Evolutionary conservation across 2,113 vertebrate species (phyloP).

Genomic region (Lagenorhynchus albirostris): DNA sequence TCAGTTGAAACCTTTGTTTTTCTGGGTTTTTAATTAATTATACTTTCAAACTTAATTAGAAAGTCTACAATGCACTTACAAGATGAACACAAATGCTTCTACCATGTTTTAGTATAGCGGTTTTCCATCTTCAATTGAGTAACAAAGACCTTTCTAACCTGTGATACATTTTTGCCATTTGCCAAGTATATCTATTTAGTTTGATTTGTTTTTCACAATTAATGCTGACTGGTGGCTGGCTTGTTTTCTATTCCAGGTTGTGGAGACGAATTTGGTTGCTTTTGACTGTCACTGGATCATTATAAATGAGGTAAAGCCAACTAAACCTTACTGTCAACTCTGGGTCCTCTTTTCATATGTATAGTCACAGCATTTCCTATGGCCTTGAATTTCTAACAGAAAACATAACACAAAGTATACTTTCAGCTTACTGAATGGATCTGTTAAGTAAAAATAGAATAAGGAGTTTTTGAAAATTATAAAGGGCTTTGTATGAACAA

Average conservation of each 20-base stretch:
- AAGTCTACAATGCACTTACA: not conserved
- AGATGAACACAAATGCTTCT: slow-evolving; percentile 38
- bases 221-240: slow-evolving; percentile 77
- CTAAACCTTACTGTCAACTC: slow-evolving; percentile 29
- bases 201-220: slow-evolving; percentile 58
- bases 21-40: not conserved
- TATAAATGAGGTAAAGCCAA: slow-evolving; percentile 95
- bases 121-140: slow-evolving; percentile 57
- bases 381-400: slow-evolving; percentile 68
- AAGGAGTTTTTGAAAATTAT: not conserved
- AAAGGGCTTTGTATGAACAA: slow-evolving; percentile 33
- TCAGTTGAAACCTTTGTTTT: slow-evolving; percentile 48
- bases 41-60: slow-evolving; percentile 67
- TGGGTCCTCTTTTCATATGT: slow-evolving; percentile 58
- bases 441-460: slow-evolving; percentile 63
- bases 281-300: slow-evolving; percentile 99
- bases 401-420: slow-evolving; percentile 61
- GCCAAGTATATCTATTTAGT: slow-evolving; percentile 34
- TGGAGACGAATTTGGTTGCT: slow-evolving; percentile 98
- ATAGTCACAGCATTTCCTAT: slow-evolving; percentile 35
- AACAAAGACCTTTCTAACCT: slow-evolving; percentile 28
- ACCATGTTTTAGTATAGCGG: slow-evolving; percentile 22
- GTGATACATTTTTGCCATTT: slow-evolving; percentile 54
- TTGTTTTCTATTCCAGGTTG: slow-evolving; percentile 91
- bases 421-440: slow-evolving; percentile 39